Conservation (phyloP, 2,888 invertebrate species). For the Mythimna pallens region DNA sequence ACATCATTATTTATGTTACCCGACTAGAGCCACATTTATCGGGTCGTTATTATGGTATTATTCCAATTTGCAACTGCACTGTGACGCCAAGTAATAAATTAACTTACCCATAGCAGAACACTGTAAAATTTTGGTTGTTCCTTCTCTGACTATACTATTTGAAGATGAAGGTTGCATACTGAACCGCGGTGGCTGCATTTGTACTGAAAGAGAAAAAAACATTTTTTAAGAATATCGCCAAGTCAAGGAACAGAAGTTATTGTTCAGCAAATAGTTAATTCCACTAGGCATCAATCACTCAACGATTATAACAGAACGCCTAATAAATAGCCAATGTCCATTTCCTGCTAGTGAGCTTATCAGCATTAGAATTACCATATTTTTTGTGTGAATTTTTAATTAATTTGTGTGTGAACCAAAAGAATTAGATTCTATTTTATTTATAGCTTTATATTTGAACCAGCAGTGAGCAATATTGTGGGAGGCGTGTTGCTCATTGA, state of each 20-base stretch:
- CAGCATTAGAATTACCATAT: not conserved
- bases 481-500: constrained; percentile 76
- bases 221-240: constrained; percentile 13
- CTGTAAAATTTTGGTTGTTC: constrained; percentile 97
- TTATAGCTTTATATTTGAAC: constrained; percentile 71
- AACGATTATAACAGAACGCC: not conserved
- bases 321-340: constrained; percentile 9
- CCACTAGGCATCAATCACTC: not conserved
- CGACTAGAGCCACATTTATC: constrained; percentile 6
- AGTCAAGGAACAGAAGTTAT: not conserved
- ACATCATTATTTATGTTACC: constrained; percentile 22
- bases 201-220: constrained; percentile 79
- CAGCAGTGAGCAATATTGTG: constrained; percentile 66
- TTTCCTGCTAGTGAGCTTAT: constrained; percentile 10
- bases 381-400: no score
- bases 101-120: constrained; percentile 97
- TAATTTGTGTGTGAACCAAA: not conserved
- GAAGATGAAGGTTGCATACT: constrained; percentile 96
- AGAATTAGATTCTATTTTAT: constrained; percentile 11
- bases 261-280: constrained; percentile 2
- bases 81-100: not conserved
- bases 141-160: constrained; percentile 96
- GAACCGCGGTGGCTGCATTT: constrained; percentile 96
- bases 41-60: not conserved
- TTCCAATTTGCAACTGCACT: not conserved